phyloP scores from a whole-genome alignment of 2,888 invertebrate species.

The Cephus runcator region DNA sequence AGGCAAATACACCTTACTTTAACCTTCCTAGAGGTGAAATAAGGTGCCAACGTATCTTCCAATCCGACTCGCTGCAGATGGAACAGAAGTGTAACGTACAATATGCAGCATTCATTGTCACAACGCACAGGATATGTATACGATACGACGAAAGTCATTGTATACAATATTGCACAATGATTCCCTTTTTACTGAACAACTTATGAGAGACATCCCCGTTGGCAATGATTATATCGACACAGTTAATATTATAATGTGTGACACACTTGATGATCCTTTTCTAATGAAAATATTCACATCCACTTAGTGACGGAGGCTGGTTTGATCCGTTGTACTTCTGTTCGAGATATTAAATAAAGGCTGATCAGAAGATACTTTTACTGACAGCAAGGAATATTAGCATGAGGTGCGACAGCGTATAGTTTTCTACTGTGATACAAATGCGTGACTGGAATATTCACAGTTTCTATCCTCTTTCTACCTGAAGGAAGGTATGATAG shows the following conservation, averaged over 20 bases:
- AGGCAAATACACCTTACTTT: conserved; percentile 15
- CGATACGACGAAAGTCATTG: not conserved
- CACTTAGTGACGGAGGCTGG: not conserved
- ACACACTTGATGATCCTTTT: not conserved
- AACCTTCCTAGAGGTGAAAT: conserved; percentile 46
- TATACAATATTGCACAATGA: not conserved
- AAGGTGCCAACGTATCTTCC: conserved; percentile 1
- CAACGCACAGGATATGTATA: not conserved
- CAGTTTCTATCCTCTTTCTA: no score
- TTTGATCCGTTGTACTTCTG: not conserved
- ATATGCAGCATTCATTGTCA: not conserved
- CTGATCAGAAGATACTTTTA: not conserved
- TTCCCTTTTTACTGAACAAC: not conserved
- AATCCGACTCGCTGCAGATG: not conserved
- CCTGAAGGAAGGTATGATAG: not conserved
- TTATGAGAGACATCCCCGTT: not conserved
- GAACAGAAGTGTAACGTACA: not conserved
- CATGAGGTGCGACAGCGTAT: not conserved
- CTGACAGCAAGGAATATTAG: not conserved
- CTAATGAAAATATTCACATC: not conserved
- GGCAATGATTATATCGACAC: not conserved
- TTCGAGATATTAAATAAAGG: not conserved
- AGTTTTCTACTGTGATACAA: no score
- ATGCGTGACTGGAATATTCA: no score
- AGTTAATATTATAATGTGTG: not conserved